phyloP scores from a whole-genome alignment of 2,113 vertebrate genomes.

The Brachyhypopomus occidentalis region DNA sequence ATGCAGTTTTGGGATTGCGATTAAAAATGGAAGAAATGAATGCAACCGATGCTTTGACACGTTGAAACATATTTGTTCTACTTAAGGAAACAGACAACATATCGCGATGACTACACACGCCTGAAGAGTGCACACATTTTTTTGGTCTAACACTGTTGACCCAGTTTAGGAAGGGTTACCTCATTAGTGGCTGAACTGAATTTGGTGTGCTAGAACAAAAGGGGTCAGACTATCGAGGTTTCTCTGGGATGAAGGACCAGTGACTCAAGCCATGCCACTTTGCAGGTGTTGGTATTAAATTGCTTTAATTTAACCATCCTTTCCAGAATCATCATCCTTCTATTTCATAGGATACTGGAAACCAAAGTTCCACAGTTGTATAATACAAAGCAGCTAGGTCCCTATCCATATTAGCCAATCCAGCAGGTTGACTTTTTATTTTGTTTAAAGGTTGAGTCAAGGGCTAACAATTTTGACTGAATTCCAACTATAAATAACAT shows the following conservation, averaged over 20 bases:
- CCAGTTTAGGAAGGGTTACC: too few species aligned
- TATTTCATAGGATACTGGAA: neutral
- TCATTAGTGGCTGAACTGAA: too few species aligned
- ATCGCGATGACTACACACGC: too few species aligned
- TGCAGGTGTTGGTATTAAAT: neutral
- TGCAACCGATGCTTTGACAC: too few species aligned
- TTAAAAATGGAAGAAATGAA: neutral
- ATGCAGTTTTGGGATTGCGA: neutral
- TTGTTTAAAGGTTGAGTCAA: neutral
- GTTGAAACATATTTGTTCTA: too few species aligned
- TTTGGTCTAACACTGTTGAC: too few species aligned
- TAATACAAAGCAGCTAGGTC: neutral
- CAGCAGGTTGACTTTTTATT: neutral
- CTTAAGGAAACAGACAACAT: too few species aligned
- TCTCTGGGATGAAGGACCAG: neutral
- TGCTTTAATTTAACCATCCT: neutral
- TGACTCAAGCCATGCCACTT: neutral
- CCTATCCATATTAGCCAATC: neutral
- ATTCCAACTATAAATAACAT: neutral
- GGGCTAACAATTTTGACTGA: conserved; percentile 7
- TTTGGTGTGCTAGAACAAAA: too few species aligned
- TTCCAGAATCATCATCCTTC: neutral
- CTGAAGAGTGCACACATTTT: too few species aligned
- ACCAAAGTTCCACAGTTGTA: neutral
- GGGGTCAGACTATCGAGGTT: too few species aligned